Evolutionary conservation across 2,888 invertebrate genomes (phyloP).

Genomic region (Tenthredo notha): DNA sequence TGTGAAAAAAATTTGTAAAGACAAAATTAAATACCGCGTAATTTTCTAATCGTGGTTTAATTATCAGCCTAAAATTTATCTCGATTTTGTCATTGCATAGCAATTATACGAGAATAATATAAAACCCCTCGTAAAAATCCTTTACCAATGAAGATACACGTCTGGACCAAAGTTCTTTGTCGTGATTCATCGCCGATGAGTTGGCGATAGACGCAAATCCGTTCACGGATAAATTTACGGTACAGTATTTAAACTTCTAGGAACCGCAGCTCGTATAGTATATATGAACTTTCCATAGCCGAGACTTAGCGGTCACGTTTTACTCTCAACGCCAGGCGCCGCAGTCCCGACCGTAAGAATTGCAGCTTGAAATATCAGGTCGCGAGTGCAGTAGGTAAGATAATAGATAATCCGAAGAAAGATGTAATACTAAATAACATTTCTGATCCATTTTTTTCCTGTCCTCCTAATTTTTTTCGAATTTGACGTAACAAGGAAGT

Average conservation of each 20-base stretch:
- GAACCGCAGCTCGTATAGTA: constrained; percentile 16
- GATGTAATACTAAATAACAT: too few species aligned
- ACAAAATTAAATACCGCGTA: too few species aligned
- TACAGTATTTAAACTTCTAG: constrained; percentile 40
- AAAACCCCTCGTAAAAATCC: not conserved
- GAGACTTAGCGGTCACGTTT: constrained; percentile 30
- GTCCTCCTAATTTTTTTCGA: too few species aligned
- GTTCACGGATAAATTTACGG: constrained; percentile 33
- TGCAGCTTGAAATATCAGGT: constrained; percentile 1
- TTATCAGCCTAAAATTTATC: too few species aligned
- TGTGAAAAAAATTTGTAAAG: too few species aligned
- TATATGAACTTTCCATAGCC: constrained; percentile 13
- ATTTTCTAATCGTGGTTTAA: too few species aligned
- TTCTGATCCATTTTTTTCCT: too few species aligned
- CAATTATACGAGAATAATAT: not conserved
- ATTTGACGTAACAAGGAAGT: too few species aligned
- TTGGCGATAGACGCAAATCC: not conserved
- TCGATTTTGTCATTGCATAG: too few species aligned
- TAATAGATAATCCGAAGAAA: too few species aligned
- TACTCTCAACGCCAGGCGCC: constrained; percentile 39
- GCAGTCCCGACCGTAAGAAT: not conserved
- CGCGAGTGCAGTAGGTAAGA: not conserved
- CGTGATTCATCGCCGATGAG: constrained; percentile 12
- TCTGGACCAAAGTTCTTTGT: not conserved
- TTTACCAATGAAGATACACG: not conserved